phyloP scores from a whole-genome alignment of 2,113 vertebrate genomes.

The Psittacara wagleri region DNA sequence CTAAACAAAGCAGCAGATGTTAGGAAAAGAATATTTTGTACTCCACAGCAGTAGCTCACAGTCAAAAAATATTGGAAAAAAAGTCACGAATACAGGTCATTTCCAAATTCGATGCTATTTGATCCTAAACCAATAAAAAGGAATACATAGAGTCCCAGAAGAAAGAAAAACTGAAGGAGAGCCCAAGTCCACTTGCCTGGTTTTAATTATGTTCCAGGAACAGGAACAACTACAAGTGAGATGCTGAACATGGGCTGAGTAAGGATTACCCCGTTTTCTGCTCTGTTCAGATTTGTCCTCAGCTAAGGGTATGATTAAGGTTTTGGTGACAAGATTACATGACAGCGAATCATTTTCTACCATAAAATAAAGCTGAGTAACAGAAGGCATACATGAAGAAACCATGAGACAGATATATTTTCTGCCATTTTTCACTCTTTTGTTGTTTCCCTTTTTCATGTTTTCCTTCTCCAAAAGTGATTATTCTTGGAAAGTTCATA shows the following conservation, averaged over 20 bases:
- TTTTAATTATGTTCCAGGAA: not conserved
- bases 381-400: not conserved
- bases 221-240: fast-evolving
- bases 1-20: not conserved
- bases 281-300: not conserved
- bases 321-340: not conserved
- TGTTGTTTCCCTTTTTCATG: not conserved
- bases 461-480: not conserved
- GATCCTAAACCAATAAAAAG: not conserved
- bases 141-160: not conserved
- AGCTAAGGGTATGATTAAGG: not conserved
- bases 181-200: not conserved
- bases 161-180: not conserved
- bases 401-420: not conserved
- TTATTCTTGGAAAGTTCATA: not conserved
- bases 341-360: not conserved
- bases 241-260: not conserved
- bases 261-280: not conserved
- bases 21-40: not conserved
- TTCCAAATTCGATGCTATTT: not conserved
- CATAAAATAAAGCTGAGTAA: not conserved
- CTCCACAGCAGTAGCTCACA: not conserved
- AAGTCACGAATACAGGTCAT: not conserved
- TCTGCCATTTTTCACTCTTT: not conserved
- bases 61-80: not conserved